These are phyloP conservation scores for Chinchilla lanigera DNA, from an alignment of 2,113 vertebrate species.

Conservation along the genomic window DNA sequence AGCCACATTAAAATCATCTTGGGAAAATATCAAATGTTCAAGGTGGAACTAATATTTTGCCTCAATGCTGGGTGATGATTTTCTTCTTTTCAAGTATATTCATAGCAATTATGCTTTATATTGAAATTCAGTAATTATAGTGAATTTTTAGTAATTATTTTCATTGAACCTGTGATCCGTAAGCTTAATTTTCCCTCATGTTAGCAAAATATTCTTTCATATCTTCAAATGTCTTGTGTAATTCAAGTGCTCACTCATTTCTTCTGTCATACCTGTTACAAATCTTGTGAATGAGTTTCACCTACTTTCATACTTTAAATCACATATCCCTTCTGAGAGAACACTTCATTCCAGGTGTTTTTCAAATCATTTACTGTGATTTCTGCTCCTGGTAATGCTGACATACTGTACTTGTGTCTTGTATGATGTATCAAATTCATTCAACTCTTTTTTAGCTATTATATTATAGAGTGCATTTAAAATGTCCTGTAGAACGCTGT, in stretches of 20 bases:
- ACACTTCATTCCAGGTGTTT: not conserved
- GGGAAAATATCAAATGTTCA: not conserved
- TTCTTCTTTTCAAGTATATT: not conserved
- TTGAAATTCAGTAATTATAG: not conserved
- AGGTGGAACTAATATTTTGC: not conserved
- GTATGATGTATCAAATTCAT: not conserved
- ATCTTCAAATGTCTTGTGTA: not conserved
- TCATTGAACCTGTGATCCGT: not conserved
- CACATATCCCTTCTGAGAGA: not conserved
- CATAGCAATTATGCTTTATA: not conserved
- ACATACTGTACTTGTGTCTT: conserved; percentile 2
- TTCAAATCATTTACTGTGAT: not conserved
- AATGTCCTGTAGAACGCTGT: not conserved
- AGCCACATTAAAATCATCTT: not conserved
- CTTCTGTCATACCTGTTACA: not conserved
- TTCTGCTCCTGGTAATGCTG: not conserved
- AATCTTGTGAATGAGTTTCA: not conserved
- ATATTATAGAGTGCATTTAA: conserved; percentile 34
- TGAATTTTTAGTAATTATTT: not conserved
- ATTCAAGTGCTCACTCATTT: conserved; percentile 2
- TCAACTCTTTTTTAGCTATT: not conserved
- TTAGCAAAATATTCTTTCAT: not conserved
- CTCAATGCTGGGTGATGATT: not conserved
- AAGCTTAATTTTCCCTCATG: conserved; percentile 5
- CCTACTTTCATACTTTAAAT: not conserved